Base-by-base conservation (phyloP, 2,113 vertebrate genomes). In the Zosterops japonicus region DNA sequence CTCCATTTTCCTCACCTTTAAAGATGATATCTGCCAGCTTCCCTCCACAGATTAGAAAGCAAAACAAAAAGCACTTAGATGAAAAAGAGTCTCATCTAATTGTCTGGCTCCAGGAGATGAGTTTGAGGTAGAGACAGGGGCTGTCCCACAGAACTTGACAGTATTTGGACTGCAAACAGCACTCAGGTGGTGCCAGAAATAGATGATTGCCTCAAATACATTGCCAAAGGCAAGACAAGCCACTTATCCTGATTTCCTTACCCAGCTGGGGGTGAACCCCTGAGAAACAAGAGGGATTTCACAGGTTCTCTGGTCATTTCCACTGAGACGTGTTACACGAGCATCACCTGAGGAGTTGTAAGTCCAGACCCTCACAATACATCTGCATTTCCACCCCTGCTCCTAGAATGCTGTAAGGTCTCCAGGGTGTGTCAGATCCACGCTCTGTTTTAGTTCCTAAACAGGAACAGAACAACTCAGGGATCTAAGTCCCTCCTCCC, bases 61-160 rank as follows among this genome's bases (percentile, higher is more conserved):
- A 69, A 86, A 74, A 86, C 64, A 79, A 72, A 89, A 94, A 77
- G 44, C 77, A 92, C 85, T 96, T 94, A 93, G 60, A 94, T 87
- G 60, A 95, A 94, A 95, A 74, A 50, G 35, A 91, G 59, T 44
- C 53, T 95, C 56, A 67, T 90, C 77, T 75, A 87, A 90, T 87
- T 2, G 1, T 31, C 80, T 71, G 69, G 24, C 83, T 84, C 64
- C 74, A 69, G 77, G 72, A 93, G 60, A 83, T 21, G 61, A 29
- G 68, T 50, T 5, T 71, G 75, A 92, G 79, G 67, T 13, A 19
- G 56, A 90, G 56, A 68, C 27, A 44, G 67, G 28, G 50, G 46
- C 57, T 46, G 25, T 60, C 64, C 84, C 63, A 76, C 35, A 39
- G 88, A 83, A 74, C 59, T 18, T 15, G 28, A 44, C 64, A 65